A percentile compares a stretch with the other conserved stretches of the same genome.
phyloP scores from a whole-genome alignment of 2,113 vertebrate species.

The Antigone vipio region DNA sequence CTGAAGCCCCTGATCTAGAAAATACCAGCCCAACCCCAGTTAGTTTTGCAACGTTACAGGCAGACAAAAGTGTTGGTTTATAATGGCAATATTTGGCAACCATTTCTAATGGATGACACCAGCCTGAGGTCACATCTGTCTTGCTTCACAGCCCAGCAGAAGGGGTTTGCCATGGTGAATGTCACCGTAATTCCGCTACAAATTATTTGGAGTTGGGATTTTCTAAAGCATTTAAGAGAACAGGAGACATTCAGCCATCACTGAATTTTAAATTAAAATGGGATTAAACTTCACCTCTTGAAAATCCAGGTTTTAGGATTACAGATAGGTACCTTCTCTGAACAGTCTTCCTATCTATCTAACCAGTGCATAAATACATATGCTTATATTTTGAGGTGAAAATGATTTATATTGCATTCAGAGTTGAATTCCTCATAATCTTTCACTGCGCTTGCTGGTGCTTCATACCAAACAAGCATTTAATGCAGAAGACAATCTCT shows the following conservation, averaged over 20 bases:
- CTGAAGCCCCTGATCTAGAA: not conserved
- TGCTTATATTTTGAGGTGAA: not conserved
- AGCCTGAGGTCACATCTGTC: rapidly evolving
- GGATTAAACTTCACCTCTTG: not conserved
- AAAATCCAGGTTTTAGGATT: constrained; percentile 23
- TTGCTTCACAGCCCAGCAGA: not conserved
- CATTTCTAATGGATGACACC: not conserved
- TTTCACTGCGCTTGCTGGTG: not conserved
- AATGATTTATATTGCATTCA: not conserved
- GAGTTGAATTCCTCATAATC: not conserved
- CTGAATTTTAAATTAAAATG: constrained; percentile 22
- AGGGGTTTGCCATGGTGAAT: rapidly evolving
- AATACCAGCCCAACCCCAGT: not conserved
- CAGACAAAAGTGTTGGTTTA: rapidly evolving
- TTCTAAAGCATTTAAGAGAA: not conserved
- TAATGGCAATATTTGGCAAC: not conserved
- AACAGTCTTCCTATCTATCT: not conserved
- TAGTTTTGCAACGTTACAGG: not conserved
- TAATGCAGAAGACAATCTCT: not conserved
- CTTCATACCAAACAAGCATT: not conserved
- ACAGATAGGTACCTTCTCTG: not conserved
- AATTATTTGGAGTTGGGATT: not conserved
- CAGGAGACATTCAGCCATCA: not conserved
- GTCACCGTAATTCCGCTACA: not conserved
- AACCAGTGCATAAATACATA: not conserved